A percentile compares a stretch with the other conserved stretches of the same genome.
Evolutionary conservation across 1,140 invertebrate genomes (phyloP).

Genomic region (Hylyphantes graminicola): DNA sequence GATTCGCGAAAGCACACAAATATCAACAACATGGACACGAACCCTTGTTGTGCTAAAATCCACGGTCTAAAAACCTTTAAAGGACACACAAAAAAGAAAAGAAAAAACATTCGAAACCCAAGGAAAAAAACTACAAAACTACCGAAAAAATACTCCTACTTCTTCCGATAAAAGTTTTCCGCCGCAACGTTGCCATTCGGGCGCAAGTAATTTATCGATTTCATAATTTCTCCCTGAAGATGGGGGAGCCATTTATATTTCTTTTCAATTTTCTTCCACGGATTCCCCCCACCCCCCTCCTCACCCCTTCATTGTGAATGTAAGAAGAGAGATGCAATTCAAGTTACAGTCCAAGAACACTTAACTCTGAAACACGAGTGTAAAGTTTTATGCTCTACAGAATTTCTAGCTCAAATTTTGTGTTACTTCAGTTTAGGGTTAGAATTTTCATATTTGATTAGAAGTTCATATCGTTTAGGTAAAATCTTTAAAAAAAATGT

Average conservation of each 20-base stretch:
- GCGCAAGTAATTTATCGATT: constrained; percentile 57
- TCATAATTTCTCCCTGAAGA: constrained; percentile 57
- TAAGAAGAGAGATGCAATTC: not conserved
- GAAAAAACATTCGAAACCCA: not conserved
- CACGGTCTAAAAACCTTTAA: not conserved
- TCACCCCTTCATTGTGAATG: not conserved
- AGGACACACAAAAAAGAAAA: constrained; percentile 7
- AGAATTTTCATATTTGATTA: too few species aligned
- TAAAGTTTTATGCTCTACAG: too few species aligned
- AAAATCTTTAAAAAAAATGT: too few species aligned
- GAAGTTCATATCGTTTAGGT: too few species aligned
- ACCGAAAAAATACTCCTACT: constrained; percentile 34
- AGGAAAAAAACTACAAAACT: not conserved
- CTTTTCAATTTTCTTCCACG: constrained; percentile 52
- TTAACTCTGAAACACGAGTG: too few species aligned
- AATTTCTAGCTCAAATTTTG: too few species aligned
- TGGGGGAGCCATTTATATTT: constrained; percentile 54
- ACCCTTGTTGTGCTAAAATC: constrained; percentile 20
- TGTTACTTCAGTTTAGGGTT: too few species aligned
- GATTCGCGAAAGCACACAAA: constrained; percentile 5
- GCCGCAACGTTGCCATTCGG: constrained; percentile 50
- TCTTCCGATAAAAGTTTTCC: constrained; percentile 54
- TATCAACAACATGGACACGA: not conserved
- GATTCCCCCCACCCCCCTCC: constrained; percentile 1
- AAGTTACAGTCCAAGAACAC: too few species aligned